Evolutionary conservation across 2,113 vertebrate genomes (phyloP), one percentile per base, ranked within the genome.

Genomic region (Ornithorhynchus anatinus): DNA sequence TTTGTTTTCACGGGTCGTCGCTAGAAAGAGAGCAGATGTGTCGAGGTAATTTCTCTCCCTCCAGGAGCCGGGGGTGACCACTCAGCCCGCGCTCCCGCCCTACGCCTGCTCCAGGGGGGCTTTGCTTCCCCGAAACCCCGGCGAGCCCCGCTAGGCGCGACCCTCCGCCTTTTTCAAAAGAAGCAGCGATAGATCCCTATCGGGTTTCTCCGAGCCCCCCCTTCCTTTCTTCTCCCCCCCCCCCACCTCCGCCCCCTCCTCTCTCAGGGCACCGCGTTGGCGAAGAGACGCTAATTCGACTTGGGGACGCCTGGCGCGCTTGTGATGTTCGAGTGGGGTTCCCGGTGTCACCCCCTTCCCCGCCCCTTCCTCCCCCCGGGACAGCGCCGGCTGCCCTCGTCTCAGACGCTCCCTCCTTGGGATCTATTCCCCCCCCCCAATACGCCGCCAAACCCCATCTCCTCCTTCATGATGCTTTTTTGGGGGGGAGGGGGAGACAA

Each of bases 271-370:
- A 33, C 45, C n/a, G 44, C 25, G 36, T 44, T 14, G 19, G 70
- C 69, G 35, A 59, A 65, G 58, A 88, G 81, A 83, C 77, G 73
- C 2, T 62, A 50, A 59, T 77, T 77, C 86, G 91, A 74, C 91
- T 84, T 39, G 1, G 7, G 89, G 91, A 84, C 88, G 85, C 91
- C 91, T 86, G 83, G 59, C 88, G 84, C 59, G 35, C 80, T 78
- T 72, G 15, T 86, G 87, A 31, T 1, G 39, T 35, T 17, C 32
- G 50, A 53, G 19, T 84, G 76, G 61, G 84, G 69, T 67, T 50
- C 15, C n/a, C 3, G 16, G 8, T 17, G 22, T 54, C 12, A 7
- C 54, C 3, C 9, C n/a, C 27, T 32, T 35, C 33, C 22, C 27
- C 12, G 8, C 61, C 22, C 12, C 23, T 36, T n/a, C 15, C 16